These are phyloP conservation scores for Acanthornis magna DNA, from an alignment of 2,797 vertebrate genomes.

Conservation along the genomic window DNA sequence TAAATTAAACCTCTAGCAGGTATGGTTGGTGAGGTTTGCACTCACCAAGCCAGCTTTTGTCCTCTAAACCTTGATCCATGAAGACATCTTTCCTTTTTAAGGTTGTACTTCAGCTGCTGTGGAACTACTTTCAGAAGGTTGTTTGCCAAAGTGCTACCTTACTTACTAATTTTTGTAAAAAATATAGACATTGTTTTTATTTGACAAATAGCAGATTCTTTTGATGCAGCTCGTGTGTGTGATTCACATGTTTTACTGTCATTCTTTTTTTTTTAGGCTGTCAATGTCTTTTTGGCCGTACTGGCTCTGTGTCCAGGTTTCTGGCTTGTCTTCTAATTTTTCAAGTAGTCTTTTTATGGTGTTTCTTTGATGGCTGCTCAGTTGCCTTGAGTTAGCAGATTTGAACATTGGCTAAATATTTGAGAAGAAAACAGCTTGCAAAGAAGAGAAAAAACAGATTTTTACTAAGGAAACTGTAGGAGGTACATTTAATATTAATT, in stretches of 20 bases:
- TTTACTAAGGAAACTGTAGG: not conserved
- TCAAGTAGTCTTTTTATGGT: not conserved
- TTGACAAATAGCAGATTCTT: not conserved
- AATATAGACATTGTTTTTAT: not conserved
- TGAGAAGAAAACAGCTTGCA: not conserved
- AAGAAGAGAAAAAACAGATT: not conserved
- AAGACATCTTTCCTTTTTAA: not conserved
- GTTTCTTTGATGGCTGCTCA: not conserved
- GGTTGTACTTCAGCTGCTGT: not conserved
- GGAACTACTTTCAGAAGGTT: not conserved
- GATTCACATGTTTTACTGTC: not conserved
- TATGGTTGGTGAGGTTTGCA: not conserved
- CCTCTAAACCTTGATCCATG: not conserved
- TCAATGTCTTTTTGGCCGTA: not conserved
- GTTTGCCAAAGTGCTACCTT: not conserved
- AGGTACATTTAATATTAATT: not conserved
- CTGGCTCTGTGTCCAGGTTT: not conserved
- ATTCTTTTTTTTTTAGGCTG: not conserved
- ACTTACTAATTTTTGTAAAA: not conserved
- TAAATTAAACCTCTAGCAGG: not conserved
- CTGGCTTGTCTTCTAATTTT: not conserved
- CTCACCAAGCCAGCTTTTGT: not conserved
- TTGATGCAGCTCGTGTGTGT: not conserved
- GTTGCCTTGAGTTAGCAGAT: not conserved
- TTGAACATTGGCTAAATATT: not conserved